phyloP scores from a whole-genome alignment of 2,888 invertebrate genomes.

The Pristionchus entomophagus region DNA sequence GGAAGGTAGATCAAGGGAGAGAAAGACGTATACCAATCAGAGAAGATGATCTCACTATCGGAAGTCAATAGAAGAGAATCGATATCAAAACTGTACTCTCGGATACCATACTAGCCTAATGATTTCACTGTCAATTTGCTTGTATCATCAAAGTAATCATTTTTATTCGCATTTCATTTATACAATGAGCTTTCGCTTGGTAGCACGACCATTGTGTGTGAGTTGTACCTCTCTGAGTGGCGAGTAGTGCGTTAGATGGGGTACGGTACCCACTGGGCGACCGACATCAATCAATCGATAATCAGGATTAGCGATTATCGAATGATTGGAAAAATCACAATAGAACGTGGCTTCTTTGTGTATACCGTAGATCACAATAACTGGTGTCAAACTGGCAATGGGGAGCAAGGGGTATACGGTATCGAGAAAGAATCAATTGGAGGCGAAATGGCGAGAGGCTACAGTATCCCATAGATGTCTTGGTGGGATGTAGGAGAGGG shows the following conservation, averaged over 20 bases:
- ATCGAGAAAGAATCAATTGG: constrained; percentile 19
- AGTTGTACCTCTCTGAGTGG: constrained; percentile 24
- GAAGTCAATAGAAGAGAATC: too few relatives aligned
- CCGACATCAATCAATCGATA: not conserved
- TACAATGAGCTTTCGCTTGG: constrained; percentile 13
- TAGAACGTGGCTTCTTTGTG: not conserved
- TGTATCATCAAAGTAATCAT: not conserved
- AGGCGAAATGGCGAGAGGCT: not conserved
- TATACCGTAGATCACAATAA: not conserved
- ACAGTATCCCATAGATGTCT: constrained; percentile 2
- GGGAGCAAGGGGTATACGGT: not conserved
- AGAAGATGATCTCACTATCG: too few relatives aligned
- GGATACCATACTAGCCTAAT: too few relatives aligned
- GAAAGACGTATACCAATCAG: too few relatives aligned
- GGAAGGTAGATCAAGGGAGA: too few relatives aligned
- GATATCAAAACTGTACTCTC: too few relatives aligned
- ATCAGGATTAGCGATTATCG: not conserved
- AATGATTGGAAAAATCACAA: constrained; percentile 10
- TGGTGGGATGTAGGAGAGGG: not conserved
- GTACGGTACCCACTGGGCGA: not conserved
- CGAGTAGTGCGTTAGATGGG: not conserved
- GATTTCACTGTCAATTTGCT: too few relatives aligned
- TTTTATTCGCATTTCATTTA: not conserved
- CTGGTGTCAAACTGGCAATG: not conserved
- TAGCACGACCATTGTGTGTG: not conserved